Evolutionary conservation across 1,140 invertebrate species (phyloP), one percentile per base, ranked within the genome.

Genomic region (Ericerus pela): DNA sequence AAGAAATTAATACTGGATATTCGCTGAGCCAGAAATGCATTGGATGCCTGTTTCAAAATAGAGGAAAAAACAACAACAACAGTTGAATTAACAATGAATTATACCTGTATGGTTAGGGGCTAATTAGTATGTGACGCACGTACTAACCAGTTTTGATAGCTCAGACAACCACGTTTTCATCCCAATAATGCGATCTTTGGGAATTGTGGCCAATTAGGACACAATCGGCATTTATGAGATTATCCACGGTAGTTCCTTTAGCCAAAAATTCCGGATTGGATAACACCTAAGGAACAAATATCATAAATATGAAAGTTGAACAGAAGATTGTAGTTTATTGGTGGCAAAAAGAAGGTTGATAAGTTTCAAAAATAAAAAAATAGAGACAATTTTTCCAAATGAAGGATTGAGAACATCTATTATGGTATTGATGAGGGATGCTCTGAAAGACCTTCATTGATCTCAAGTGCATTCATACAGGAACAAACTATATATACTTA

Each of bases 121-220:
- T 18, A 14, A 54, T 4, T 27, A 30, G 27, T 26, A 18, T 10
- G 10, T 18, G 28, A 24, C 27, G 0, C 27, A 27, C 36, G 53
- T 53, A 64, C 62, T 62, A 64, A 88, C 86, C 66, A 99, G 69
- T 78, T 99, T 99, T 0, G 95, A 97, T 5, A 99, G 72, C 70
- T 99, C 96, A 0, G 95, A 97, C 43, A 93, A 97, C 96, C 96
- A 99, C 0, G 95, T 98, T 64, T 99, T 99, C 14, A 91, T 99
- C 0, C 92, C 97, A 36, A 99, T 76, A 59, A 99, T 97, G 60
- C 86, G 85, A 62, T 92, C 80, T 38, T 81, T 75, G 0, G 90
- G 84, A 62, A 66, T 98, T 93, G n/a, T 95, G 95, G 31, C 96
- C 96, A 68, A 99, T 98, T 22, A 99, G 70, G 36, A 99, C 91